A percentile compares a stretch with the other conserved stretches of the same genome.
Conservation (phyloP, 2,888 invertebrate genomes). For the Calephelis perditalis region DNA sequence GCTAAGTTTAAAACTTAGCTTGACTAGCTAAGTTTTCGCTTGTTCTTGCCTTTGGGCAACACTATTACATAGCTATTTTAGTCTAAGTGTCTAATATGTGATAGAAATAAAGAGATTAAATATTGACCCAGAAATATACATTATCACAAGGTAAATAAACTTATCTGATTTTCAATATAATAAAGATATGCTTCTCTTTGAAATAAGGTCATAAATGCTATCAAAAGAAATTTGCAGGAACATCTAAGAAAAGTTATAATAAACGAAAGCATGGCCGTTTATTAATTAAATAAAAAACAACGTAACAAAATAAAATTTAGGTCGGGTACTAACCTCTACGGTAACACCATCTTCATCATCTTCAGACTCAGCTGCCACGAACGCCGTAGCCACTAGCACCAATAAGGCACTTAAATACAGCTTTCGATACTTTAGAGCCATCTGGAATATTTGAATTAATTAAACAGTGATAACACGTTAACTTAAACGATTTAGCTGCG, state of each 20-base stretch:
- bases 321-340: slow-evolving; percentile 58
- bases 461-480: not conserved
- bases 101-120: slow-evolving; percentile 1
- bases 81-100: too few relatives aligned
- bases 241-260: too few relatives aligned
- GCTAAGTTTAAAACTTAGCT: too few relatives aligned
- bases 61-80: too few relatives aligned
- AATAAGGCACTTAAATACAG: slow-evolving; percentile 48
- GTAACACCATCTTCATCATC: slow-evolving; percentile 54
- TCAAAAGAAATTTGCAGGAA: too few relatives aligned
- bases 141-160: not conserved
- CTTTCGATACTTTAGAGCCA: slow-evolving; percentile 54
- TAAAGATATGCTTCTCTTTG: not conserved
- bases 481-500: slow-evolving; percentile 10
- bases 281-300: slow-evolving; percentile 25
- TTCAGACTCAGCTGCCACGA: slow-evolving; percentile 40
- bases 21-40: too few relatives aligned
- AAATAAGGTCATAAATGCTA: not conserved
- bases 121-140: slow-evolving; percentile 6
- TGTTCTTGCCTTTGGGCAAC: too few relatives aligned
- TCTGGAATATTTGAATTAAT: slow-evolving; percentile 48
- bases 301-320: slow-evolving; percentile 26
- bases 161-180: not conserved
- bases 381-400: slow-evolving; percentile 41
- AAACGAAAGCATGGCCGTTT: too few relatives aligned